Percentiles rank a stretch among this genome's conserved stretches.
These are phyloP conservation scores for Netelia melanura DNA, from an alignment of 2,888 invertebrate species.

Conservation along the genomic window DNA sequence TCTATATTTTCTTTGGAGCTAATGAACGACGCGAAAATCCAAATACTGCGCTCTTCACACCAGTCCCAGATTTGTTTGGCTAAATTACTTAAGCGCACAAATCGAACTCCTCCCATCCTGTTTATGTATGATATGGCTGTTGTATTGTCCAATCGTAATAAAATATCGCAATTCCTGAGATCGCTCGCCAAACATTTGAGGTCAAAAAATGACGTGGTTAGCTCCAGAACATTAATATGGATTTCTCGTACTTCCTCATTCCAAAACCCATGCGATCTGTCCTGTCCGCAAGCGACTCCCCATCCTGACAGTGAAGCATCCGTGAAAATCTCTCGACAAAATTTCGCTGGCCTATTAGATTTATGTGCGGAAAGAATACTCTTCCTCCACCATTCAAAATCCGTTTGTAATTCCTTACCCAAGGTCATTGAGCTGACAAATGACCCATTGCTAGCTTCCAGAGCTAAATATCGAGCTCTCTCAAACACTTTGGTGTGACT, in stretches of 20 bases:
- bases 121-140: slow-evolving; percentile 60
- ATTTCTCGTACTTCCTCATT: slow-evolving; percentile 14
- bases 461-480: slow-evolving; percentile 29
- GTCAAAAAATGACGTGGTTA: slow-evolving; percentile 62
- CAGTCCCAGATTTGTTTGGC: slow-evolving; percentile 38
- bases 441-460: slow-evolving; percentile 11
- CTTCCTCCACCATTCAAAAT: slow-evolving; percentile 24
- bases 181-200: slow-evolving; percentile 63
- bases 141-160: slow-evolving; percentile 62
- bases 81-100: slow-evolving; percentile 3
- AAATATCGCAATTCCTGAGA: slow-evolving; percentile 38
- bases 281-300: slow-evolving; percentile 15
- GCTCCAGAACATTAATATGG: slow-evolving; percentile 61
- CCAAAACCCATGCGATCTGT: slow-evolving; percentile 51
- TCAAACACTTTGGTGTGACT: slow-evolving; percentile 46
- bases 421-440: slow-evolving; percentile 25
- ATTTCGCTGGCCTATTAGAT: background rate
- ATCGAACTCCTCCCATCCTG: slow-evolving; percentile 11
- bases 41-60: slow-evolving; percentile 48
- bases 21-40: slow-evolving; percentile 57
- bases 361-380: slow-evolving; percentile 10
- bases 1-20: slow-evolving; percentile 47
- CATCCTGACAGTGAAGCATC: slow-evolving; percentile 18
- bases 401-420: background rate
- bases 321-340: slow-evolving; percentile 3